Evolutionary conservation across 2,888 invertebrate species (phyloP), one percentile per base, ranked within the genome.

Genomic region (Drosophila greeni): DNA sequence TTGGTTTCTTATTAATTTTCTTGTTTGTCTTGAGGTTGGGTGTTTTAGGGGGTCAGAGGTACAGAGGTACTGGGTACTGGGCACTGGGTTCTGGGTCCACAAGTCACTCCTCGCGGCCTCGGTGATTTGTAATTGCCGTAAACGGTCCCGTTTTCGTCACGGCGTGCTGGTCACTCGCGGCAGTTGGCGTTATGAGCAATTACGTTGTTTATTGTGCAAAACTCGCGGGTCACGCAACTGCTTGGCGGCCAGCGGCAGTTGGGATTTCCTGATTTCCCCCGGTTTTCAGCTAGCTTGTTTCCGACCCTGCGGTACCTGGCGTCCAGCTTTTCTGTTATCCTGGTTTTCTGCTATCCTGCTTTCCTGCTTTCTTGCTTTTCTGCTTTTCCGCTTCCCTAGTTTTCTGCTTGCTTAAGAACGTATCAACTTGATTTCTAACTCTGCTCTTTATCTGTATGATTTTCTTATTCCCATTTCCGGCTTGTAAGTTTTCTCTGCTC

Each of bases 191-290:
- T 82, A 86, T 73, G 74, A 71, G 73, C 86, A 86, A 84, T 86
- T 87, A 85, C 67, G 77, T 76, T 82, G 67, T 70, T 75, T 78
- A 80, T 82, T 82, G 75, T 69, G 78, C 75, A 78, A 81, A 85
- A 75, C 73, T 74, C 56, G 75, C 64, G 47, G 53, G 73, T 69
- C 76, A 76, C 74, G 76, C 74, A 62, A 76, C 53, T 40, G 48
- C 42, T 54, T 48, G 23, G 60, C 29, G 56, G 37, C 14, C 40
- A 48, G 34, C 20, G 34, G 45, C 45, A n/a, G 56, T 36, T 29
- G 43, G 45, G 23, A 37, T 57, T 59, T 40, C 16, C 7, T 14
- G 34, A n/a, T 18, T 37, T 20, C 20, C 29, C 31, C 29, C 31
- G 26, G 26, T 26, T 26, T 9, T 11, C 29, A 24, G 31, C 34